A percentile compares a stretch with the other conserved stretches of the same genome.
phyloP scores from a whole-genome alignment of 2,797 vertebrate species.

The Gorsachius magnificus region DNA sequence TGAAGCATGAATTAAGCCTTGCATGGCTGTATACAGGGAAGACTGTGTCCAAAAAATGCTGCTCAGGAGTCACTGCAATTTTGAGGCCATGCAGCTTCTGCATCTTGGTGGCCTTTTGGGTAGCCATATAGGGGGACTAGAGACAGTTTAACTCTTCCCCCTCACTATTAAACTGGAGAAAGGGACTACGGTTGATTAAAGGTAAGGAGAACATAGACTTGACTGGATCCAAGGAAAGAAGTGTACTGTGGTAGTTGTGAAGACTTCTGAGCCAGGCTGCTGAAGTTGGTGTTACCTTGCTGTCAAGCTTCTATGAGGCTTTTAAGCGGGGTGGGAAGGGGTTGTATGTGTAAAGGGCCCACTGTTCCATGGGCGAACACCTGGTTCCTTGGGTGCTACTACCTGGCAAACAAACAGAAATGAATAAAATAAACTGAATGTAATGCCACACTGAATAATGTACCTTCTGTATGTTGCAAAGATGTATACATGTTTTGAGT shows the following conservation, averaged over 20 bases:
- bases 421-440: not conserved
- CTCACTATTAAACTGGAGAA: not conserved
- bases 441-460: not conserved
- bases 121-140: not conserved
- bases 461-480: not conserved
- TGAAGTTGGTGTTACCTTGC: not conserved
- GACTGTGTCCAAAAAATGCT: not conserved
- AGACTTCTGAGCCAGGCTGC: not conserved
- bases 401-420: not conserved
- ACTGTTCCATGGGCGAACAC: not conserved
- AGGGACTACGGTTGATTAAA: not conserved
- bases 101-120: not conserved
- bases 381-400: not conserved
- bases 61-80: not conserved
- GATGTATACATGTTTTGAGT: not conserved
- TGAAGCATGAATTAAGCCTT: not conserved
- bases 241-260: not conserved
- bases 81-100: not conserved
- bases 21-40: not conserved
- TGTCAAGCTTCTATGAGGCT: not conserved
- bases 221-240: not conserved
- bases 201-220: not conserved
- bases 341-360: not conserved
- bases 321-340: not conserved
- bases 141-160: not conserved